Base-by-base conservation (phyloP, 2,888 invertebrate species). In the Gonocerus acuteangulatus region DNA sequence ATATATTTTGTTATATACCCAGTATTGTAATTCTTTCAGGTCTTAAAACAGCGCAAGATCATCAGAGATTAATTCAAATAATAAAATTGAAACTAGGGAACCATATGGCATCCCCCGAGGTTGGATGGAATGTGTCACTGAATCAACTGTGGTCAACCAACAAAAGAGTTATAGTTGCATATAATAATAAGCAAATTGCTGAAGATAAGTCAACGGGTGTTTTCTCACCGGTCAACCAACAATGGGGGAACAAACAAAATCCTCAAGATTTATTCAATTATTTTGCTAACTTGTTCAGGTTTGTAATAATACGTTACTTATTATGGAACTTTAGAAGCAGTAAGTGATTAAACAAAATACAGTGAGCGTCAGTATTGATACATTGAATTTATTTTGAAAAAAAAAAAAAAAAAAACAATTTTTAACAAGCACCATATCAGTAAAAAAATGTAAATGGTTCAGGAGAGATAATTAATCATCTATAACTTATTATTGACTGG, bases 221-320 rank as follows among this genome's bases (percentile, higher is more conserved):
- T 1, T 85, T 83, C 77, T 75, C 77, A 44, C 78, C 80, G 6
- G 77, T 84, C 1, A 76, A 75, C 39, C 84, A 85, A 65, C 78
- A 79, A 65, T 87, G 86, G 86, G 85, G 82, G 1, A 79, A 86
- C 70, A 82, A 80, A 4, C 79, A 80, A 65, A 76, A 74, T 70
- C 68, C 62, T 15, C 11, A 61, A 4, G 48, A 63, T 9, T 54
- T 67, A 0, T 51, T 39, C 13, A 16, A 51, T 4, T 67, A 65
- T 19, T 15, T 57, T 1, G 9, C 39, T 27, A 49, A 32, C 18
- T 34, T 56, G n/a, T 51, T 21, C 58, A 34, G n/a, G n/a, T n/a
- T n/a, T n/a, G n/a, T n/a, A n/a, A n/a, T n/a, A n/a, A n/a, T n/a
- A n/a, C n/a, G n/a, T n/a, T n/a, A n/a, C n/a, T n/a, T n/a, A n/a